Evolutionary conservation across 2,113 vertebrate genomes (phyloP).

Genomic region (Lethenteron reissneri): DNA sequence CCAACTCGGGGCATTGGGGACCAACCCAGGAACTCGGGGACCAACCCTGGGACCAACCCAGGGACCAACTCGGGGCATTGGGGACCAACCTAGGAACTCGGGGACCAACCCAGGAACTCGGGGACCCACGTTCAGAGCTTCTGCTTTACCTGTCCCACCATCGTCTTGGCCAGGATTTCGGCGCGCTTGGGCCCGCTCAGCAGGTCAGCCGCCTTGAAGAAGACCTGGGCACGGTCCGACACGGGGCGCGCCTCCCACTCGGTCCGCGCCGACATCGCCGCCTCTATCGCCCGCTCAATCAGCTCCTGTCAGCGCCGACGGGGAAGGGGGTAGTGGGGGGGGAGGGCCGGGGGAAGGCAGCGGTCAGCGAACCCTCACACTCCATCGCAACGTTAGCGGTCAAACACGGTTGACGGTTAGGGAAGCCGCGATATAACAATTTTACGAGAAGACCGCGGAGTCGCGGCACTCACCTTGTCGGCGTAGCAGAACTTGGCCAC

Average conservation of each 20-base stretch:
- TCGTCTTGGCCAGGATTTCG: slow-evolving; percentile 74
- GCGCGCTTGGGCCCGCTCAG: slow-evolving; percentile 49
- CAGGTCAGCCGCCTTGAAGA: slow-evolving; percentile 60
- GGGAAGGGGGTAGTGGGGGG: background rate
- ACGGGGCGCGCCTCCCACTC: slow-evolving; percentile 75
- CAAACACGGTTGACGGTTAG: too few species aligned
- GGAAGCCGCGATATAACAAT: too few species aligned
- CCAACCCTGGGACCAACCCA: too few species aligned
- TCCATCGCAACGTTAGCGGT: too few species aligned
- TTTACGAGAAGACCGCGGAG: background rate
- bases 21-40: too few species aligned
- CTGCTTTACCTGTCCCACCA: slow-evolving; percentile 58
- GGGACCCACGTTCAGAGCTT: too few species aligned
- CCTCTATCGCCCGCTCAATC: slow-evolving; percentile 55
- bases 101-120: background rate
- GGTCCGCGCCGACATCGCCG: slow-evolving; percentile 37
- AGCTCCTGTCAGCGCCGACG: slow-evolving; percentile 30
- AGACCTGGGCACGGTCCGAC: slow-evolving; percentile 55
- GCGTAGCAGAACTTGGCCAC: slow-evolving; percentile 89
- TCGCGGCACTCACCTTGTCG: slow-evolving; percentile 41
- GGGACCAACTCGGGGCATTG: too few species aligned
- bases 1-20: too few species aligned
- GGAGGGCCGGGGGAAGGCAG: too few species aligned
- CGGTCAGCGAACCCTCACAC: too few species aligned
- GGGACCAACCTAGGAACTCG: too few species aligned